Evolutionary conservation across 1,140 invertebrate species (phyloP).

Genomic region (Neelides sp.): DNA sequence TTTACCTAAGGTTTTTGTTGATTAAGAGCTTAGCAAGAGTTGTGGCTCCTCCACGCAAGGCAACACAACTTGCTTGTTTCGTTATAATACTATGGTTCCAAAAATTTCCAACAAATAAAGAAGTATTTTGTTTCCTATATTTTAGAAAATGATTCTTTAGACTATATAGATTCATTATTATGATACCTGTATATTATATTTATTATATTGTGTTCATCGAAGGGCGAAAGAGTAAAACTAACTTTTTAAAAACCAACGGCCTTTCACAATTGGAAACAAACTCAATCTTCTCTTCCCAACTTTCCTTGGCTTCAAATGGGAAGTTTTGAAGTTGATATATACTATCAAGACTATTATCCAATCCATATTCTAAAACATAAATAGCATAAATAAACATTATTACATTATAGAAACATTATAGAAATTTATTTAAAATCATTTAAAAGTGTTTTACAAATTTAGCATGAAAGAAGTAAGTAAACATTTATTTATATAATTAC

Average conservation of each 20-base stretch:
- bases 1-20: conserved; percentile 11
- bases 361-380: conserved; percentile 34
- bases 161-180: not conserved
- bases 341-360: conserved; percentile 48
- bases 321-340: conserved; percentile 75
- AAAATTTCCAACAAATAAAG: conserved; percentile 41
- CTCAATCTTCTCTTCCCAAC: conserved; percentile 72
- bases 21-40: conserved; percentile 44
- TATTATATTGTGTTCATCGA: not conserved
- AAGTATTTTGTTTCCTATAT: conserved; percentile 32
- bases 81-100: conserved; percentile 53
- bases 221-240: too few relatives aligned
- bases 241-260: conserved; percentile 15
- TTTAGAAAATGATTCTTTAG: not conserved
- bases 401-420: not conserved
- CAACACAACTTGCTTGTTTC: conserved; percentile 57
- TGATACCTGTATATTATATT: not conserved
- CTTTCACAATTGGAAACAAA: conserved; percentile 41
- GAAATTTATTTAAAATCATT: not conserved
- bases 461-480: not conserved
- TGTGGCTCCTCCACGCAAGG: conserved; percentile 65
- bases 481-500: conserved; percentile 34
- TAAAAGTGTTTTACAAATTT: not conserved
- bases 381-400: not conserved
- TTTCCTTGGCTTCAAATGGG: conserved; percentile 66